Conservation (phyloP, 2,113 vertebrate genomes). For the Anoura caudifer region DNA sequence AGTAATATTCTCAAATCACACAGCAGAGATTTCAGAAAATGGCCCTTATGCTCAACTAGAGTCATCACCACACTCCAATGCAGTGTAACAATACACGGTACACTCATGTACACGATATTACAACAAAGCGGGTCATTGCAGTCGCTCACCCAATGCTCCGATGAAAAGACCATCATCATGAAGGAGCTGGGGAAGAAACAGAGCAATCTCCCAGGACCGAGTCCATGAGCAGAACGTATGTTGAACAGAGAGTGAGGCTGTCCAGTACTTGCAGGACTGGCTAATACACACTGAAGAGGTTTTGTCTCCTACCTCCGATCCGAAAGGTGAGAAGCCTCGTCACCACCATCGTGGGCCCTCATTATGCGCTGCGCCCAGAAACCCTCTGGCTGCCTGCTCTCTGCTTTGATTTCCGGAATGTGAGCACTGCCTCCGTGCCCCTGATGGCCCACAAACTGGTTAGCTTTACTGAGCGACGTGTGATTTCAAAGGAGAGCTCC, state of each 20-base stretch:
- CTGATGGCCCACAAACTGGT: not conserved
- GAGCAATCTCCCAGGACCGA: not conserved
- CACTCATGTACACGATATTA: conserved; percentile 9
- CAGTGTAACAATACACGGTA: conserved; percentile 36
- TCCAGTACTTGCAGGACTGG: not conserved
- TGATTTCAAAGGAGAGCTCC: not conserved
- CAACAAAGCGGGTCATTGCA: conserved; percentile 43
- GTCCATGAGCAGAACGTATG: not conserved
- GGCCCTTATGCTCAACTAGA: conserved; percentile 37
- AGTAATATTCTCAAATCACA: conserved; percentile 65
- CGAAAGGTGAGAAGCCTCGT: not conserved
- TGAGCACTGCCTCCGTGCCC: not conserved
- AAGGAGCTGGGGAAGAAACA: not conserved
- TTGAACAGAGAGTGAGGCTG: not conserved
- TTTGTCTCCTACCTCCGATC: not conserved
- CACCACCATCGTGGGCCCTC: not conserved
- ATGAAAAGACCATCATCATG: not conserved
- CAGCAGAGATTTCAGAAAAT: conserved; percentile 60
- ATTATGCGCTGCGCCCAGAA: not conserved
- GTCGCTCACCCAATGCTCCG: conserved; percentile 3
- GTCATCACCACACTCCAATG: not conserved
- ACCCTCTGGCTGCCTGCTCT: not conserved
- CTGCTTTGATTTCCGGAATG: not conserved
- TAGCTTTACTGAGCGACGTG: not conserved
- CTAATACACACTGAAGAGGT: not conserved